phyloP scores from a whole-genome alignment of 2,888 invertebrate genomes.

The Xiphydria camelus region DNA sequence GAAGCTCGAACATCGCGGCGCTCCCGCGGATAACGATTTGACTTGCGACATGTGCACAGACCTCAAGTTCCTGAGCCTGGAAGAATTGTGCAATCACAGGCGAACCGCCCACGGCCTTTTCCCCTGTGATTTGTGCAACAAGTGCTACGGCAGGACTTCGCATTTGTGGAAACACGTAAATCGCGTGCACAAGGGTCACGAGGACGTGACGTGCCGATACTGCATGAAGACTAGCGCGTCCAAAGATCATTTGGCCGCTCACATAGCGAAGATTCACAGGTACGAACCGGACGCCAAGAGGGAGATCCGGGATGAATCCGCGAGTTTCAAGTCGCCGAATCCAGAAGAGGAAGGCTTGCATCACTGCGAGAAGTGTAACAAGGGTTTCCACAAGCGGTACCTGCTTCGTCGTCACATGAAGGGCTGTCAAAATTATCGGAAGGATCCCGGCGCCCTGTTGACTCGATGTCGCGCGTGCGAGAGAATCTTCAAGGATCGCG shows the following conservation, averaged over 20 bases:
- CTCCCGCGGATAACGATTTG: constrained; percentile 29
- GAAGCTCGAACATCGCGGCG: not conserved
- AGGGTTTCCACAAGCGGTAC: constrained; percentile 63
- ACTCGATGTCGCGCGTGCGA: constrained; percentile 64
- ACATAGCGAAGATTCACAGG: constrained; percentile 62
- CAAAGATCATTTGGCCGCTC: constrained; percentile 62
- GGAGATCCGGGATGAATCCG: constrained; percentile 44
- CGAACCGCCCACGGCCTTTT: constrained; percentile 61
- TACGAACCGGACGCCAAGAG: constrained; percentile 49
- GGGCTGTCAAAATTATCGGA: constrained; percentile 61
- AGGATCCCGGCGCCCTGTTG: constrained; percentile 59
- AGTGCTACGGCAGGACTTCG: constrained; percentile 65
- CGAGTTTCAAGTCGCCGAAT: constrained; percentile 52
- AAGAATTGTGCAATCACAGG: constrained; percentile 62
- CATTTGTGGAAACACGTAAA: constrained; percentile 68
- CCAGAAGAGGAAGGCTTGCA: constrained; percentile 58
- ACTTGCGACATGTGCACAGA: constrained; percentile 49
- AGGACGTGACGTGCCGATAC: constrained; percentile 64
- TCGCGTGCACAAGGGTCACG: constrained; percentile 63
- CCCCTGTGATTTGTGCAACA: constrained; percentile 66
- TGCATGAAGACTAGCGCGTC: constrained; percentile 65
- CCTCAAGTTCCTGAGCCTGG: constrained; percentile 57
- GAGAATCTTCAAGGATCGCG: constrained; percentile 63
- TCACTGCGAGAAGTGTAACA: constrained; percentile 63
- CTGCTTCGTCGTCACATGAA: constrained; percentile 64